Conservation (phyloP, 2,888 invertebrate genomes). For the Amphipoea oculea region DNA sequence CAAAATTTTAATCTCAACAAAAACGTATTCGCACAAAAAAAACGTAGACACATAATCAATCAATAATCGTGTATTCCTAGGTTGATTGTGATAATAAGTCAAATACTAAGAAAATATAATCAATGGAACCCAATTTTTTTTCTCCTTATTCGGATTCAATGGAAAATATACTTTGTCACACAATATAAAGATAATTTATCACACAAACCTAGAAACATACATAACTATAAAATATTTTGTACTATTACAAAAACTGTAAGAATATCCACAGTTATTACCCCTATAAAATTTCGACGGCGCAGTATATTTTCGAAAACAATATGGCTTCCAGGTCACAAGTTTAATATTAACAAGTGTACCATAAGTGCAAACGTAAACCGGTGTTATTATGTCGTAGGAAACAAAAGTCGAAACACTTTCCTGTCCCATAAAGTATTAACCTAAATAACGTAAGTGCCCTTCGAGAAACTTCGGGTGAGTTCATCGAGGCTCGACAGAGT, state of each 20-base stretch:
- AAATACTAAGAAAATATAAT: neutral
- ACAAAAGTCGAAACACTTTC: conserved; percentile 58
- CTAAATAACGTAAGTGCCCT: conserved; percentile 63
- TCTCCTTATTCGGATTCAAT: neutral
- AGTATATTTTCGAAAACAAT: conserved; percentile 30
- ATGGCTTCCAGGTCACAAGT: conserved; percentile 42
- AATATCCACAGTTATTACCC: neutral
- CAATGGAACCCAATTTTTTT: neutral
- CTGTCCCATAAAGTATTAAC: conserved; percentile 62
- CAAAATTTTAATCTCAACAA: no score
- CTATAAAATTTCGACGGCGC: conserved; percentile 16
- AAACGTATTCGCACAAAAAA: no score
- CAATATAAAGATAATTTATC: neutral
- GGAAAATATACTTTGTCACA: neutral
- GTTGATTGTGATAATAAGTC: no score
- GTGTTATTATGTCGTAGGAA: conserved; percentile 50
- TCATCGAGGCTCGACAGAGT: conserved; percentile 61
- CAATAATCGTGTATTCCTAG: no score
- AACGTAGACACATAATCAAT: no score
- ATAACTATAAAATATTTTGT: neutral
- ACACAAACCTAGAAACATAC: neutral
- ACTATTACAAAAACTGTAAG: neutral
- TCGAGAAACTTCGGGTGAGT: conserved; percentile 61
- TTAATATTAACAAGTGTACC: conserved; percentile 49
- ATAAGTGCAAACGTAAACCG: conserved; percentile 59